These are phyloP conservation scores for Pycnonotus jocosus DNA, from an alignment of 2,113 vertebrate genomes.

Conservation along the genomic window DNA sequence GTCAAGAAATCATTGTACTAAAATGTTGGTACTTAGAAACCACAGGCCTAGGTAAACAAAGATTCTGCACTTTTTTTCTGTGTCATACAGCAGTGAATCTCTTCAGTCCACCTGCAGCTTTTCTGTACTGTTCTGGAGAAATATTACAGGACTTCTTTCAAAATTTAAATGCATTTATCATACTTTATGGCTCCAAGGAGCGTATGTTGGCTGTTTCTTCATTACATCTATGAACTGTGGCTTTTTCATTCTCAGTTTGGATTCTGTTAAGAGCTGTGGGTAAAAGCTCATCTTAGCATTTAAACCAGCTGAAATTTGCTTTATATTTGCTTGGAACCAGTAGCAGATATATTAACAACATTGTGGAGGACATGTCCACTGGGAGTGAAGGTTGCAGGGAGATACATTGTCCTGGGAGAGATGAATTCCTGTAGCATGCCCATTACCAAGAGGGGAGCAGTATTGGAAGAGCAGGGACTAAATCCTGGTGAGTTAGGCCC, in stretches of 20 bases:
- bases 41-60: constrained; percentile 69
- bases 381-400: neutral
- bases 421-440: neutral
- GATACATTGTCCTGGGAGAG: neutral
- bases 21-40: constrained; percentile 44
- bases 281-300: neutral
- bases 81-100: constrained; percentile 61
- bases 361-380: neutral
- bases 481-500: neutral
- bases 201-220: neutral
- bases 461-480: neutral
- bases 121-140: constrained; percentile 54
- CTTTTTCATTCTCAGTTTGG: neutral
- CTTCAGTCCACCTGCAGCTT: constrained; percentile 60
- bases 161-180: neutral
- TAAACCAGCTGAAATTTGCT: neutral
- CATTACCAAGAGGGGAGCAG: accelerated
- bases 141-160: neutral
- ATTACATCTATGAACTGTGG: neutral
- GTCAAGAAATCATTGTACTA: constrained; percentile 68
- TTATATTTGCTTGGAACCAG: neutral
- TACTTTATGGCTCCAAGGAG: neutral
- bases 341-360: neutral
- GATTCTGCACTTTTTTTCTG: constrained; percentile 54
- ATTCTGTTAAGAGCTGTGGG: neutral